Conservation (phyloP, 2,888 invertebrate genomes). For the Muscina levida region DNA sequence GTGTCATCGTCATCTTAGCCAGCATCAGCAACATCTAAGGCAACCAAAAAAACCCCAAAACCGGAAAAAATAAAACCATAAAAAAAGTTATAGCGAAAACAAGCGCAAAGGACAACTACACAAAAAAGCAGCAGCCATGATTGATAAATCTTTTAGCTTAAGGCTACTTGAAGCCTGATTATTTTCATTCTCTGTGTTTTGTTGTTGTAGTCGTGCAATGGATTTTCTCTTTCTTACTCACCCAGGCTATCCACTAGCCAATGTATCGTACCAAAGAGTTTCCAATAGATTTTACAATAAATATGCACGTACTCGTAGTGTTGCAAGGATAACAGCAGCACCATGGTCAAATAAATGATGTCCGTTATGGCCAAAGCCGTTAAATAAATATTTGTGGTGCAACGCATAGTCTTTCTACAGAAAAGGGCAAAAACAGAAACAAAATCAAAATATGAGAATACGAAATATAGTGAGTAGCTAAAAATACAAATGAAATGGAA, state of each 20-base stretch:
- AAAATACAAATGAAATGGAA: background rate
- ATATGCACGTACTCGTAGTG: conserved; percentile 82
- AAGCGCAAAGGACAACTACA: background rate
- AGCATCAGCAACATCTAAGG: no score
- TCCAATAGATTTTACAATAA: conserved; percentile 82
- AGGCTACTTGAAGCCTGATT: background rate
- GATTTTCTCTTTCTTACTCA: conserved; percentile 81
- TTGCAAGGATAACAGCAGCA: conserved; percentile 83
- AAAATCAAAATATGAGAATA: conserved; percentile 23
- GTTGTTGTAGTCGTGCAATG: no score
- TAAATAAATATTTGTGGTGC: conserved; percentile 88
- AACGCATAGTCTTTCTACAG: conserved; percentile 84
- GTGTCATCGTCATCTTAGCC: conserved; percentile 35
- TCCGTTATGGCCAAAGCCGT: conserved; percentile 87
- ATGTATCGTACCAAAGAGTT: conserved; percentile 82
- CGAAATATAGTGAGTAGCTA: conserved; percentile 11
- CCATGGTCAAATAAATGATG: conserved; percentile 85
- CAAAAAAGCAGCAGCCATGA: conserved; percentile 1
- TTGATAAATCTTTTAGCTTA: background rate
- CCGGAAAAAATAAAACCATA: conserved; percentile 64
- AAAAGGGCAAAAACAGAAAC: conserved; percentile 24
- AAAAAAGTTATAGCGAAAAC: conserved; percentile 36
- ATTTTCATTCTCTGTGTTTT: background rate
- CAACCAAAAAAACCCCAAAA: no score
- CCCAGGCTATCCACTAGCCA: conserved; percentile 86